Evolutionary conservation across 2,113 vertebrate genomes (phyloP), one percentile per base, ranked within the genome.

Genomic region (Solea solea): DNA sequence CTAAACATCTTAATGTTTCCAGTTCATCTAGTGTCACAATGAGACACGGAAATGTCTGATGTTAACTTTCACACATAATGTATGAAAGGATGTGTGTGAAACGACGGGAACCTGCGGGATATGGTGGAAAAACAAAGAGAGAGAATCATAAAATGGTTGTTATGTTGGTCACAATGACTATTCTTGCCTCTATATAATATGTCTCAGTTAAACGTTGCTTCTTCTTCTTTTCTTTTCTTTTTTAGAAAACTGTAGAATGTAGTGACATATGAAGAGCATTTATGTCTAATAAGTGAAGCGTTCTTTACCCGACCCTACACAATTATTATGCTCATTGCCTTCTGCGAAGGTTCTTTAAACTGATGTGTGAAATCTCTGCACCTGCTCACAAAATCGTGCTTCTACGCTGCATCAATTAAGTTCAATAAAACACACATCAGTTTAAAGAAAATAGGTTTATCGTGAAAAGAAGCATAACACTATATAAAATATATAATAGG

Each of bases 291-390:
- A 81, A 77, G 61, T 76, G 42, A 87, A 82, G 54, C 52, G 11
- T 77, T 74, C 67, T 75, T 89, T 72, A 69, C 64, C 83, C 74
- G 28, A 51, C 60, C 73, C 64, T 67, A 67, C 83, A 85, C 40
- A 80, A 64, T 45, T 57, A 72, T 80, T 57, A 62, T 63, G 68
- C 76, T 78, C 74, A 86, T 80, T 89, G 88, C 91, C 93, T 91
- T 92, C 90, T 88, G 91, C 46, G 91, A 92, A 91, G 85, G 90
- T 81, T 69, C 1, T 49, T 66, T 75, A 78, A 63, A 85, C 14
- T 54, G 53, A 71, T 4, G 11, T 89, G 77, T 89, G 84, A 88
- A 86, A 87, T 79, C 71, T 74, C 64, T 89, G 90, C 90, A 88
- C 74, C 8, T 21, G 56, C 78, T 86, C 70, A 80, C 72, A 76